Conservation (phyloP, 2,797 vertebrate species). For the Sebastes steindachneri region DNA sequence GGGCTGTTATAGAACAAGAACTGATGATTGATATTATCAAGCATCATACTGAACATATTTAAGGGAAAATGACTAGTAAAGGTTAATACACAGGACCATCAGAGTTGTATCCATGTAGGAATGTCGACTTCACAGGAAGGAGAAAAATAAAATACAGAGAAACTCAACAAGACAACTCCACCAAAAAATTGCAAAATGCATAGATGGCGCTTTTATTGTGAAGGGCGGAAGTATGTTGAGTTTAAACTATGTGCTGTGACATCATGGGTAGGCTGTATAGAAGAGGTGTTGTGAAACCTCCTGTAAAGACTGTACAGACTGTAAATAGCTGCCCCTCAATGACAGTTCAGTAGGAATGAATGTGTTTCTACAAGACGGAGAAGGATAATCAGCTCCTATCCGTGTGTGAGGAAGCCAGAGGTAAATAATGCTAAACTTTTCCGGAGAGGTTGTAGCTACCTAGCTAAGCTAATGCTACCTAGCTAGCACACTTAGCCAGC, state of each 20-base stretch:
- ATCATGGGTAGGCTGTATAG: background rate
- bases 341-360: background rate
- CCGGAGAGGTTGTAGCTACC: background rate
- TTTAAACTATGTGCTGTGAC: background rate
- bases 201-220: constrained; percentile 30
- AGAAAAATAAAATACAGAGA: background rate
- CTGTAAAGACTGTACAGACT: background rate
- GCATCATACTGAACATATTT: constrained; percentile 43
- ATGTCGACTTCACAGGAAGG: constrained; percentile 15
- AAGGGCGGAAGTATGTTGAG: constrained; percentile 1
- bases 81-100: constrained; percentile 59
- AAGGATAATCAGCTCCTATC: background rate
- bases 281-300: background rate
- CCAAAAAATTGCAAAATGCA: background rate
- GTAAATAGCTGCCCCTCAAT: background rate
- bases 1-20: constrained; percentile 16
- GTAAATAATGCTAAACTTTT: constrained; percentile 59
- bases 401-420: constrained; percentile 6
- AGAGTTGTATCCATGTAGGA: constrained; percentile 24
- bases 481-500: background rate
- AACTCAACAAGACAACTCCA: constrained; percentile 9
- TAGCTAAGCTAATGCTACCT: background rate
- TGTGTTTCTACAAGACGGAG: background rate
- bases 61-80: constrained; percentile 26
- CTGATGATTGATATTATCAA: constrained; percentile 11